phyloP scores from a whole-genome alignment of 1,140 invertebrate genomes.

The Sipha flava region DNA sequence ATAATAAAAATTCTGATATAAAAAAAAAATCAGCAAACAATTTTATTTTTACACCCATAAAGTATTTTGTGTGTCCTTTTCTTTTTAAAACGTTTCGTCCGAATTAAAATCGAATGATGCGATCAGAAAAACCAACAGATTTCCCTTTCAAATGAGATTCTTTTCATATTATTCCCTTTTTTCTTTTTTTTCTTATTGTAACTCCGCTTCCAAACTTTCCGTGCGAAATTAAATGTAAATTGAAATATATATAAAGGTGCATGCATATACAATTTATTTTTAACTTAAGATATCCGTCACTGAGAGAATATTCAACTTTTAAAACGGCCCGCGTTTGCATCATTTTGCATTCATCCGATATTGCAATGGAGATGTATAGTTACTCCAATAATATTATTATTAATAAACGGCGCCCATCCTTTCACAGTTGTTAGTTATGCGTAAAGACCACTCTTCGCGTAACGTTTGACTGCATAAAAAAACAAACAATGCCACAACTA shows the following conservation, averaged over 20 bases:
- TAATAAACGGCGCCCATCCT: too few species aligned
- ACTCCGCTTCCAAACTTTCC: neutral
- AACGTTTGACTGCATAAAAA: too few species aligned
- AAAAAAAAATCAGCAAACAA: too few species aligned
- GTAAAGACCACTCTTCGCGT: too few species aligned
- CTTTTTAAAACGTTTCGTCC: neutral
- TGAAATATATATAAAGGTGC: neutral
- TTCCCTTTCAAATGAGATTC: constrained; percentile 7
- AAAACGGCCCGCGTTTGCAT: neutral
- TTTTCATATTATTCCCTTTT: neutral
- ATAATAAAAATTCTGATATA: too few species aligned
- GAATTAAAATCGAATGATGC: neutral
- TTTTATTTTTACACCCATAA: neutral
- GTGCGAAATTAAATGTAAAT: neutral
- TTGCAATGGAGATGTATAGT: too few species aligned
- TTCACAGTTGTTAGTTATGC: too few species aligned
- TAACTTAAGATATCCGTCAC: neutral
- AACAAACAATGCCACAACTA: too few species aligned
- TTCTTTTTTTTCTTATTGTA: neutral
- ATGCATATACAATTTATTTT: neutral
- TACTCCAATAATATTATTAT: too few species aligned
- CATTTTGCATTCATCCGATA: neutral
- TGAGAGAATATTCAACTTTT: neutral
- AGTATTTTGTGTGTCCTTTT: neutral
- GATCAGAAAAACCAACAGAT: neutral